These are phyloP conservation scores for Aspidiotus rigidus DNA, from an alignment of 2,888 invertebrate species.

Conservation along the genomic window DNA sequence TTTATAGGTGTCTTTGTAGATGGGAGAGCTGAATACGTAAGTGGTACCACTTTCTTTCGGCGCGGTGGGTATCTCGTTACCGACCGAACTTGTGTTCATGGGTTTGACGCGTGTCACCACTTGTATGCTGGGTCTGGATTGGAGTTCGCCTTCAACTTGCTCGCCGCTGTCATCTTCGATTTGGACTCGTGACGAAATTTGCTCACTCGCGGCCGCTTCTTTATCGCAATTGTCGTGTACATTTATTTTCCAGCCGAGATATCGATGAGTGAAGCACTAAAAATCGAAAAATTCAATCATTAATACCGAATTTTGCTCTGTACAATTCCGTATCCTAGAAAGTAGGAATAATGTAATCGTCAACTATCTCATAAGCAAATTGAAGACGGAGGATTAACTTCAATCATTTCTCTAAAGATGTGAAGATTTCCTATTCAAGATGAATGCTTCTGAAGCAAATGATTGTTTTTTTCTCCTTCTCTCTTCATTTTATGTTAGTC, in stretches of 20 bases:
- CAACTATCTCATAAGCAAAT: too few species aligned
- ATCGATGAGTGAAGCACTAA: constrained; percentile 85
- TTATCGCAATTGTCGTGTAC: constrained; percentile 72
- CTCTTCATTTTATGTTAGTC: too few species aligned
- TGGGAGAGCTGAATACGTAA: constrained; percentile 12
- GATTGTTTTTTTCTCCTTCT: too few species aligned
- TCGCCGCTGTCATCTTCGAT: constrained; percentile 39
- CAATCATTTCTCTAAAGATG: too few species aligned
- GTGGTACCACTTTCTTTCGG: constrained; percentile 17
- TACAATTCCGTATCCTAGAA: too few species aligned
- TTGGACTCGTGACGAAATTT: constrained; percentile 44
- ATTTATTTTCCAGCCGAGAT: constrained; percentile 91
- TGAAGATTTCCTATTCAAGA: too few species aligned
- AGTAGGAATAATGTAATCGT: too few species aligned
- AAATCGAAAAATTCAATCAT: constrained; percentile 39
- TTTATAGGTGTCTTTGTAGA: constrained; percentile 28
- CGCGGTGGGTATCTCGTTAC: background rate
- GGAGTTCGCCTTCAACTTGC: constrained; percentile 47
- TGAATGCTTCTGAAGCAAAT: too few species aligned
- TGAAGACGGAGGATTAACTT: too few species aligned
- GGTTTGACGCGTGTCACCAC: constrained; percentile 56
- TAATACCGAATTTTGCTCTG: background rate
- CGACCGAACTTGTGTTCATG: constrained; percentile 41
- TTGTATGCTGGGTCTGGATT: constrained; percentile 53
- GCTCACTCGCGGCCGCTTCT: constrained; percentile 50